These are phyloP conservation scores for Tinea pellionella DNA, from an alignment of 2,888 invertebrate species.

Conservation along the genomic window DNA sequence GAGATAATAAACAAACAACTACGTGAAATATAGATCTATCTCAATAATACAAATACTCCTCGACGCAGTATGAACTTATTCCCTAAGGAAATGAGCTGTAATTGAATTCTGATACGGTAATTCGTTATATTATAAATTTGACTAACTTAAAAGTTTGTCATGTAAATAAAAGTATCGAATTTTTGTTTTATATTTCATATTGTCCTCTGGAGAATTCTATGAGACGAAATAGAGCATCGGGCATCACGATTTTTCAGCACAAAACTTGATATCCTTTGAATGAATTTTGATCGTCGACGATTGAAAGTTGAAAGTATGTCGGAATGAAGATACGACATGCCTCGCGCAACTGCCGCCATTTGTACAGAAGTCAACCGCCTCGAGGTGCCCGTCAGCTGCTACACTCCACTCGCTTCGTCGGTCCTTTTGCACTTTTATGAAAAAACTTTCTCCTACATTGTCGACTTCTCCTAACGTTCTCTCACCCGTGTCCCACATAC, in stretches of 20 bases:
- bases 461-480: conserved; percentile 39
- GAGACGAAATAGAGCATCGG: neutral
- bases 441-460: conserved; percentile 59
- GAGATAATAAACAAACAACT: too few species aligned
- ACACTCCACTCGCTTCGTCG: conserved; percentile 33
- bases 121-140: too few species aligned
- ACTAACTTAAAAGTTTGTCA: neutral
- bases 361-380: conserved; percentile 26
- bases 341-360: neutral
- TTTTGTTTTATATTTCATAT: neutral
- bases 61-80: conserved; percentile 20
- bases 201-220: neutral
- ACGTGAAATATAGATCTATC: neutral
- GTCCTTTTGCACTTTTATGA: conserved; percentile 59
- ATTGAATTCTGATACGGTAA: conserved; percentile 59
- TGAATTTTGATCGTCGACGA: conserved; percentile 2
- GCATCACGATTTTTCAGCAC: too few species aligned
- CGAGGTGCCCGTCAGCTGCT: conserved; percentile 58
- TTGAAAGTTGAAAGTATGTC: neutral
- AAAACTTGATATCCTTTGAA: neutral
- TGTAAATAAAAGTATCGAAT: neutral
- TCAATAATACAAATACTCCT: neutral
- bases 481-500: neutral
- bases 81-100: conserved; percentile 59
- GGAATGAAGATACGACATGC: conserved; percentile 2